These are phyloP conservation scores for Sebastes itinus DNA, from an alignment of 2,797 vertebrate species.

Conservation along the genomic window DNA sequence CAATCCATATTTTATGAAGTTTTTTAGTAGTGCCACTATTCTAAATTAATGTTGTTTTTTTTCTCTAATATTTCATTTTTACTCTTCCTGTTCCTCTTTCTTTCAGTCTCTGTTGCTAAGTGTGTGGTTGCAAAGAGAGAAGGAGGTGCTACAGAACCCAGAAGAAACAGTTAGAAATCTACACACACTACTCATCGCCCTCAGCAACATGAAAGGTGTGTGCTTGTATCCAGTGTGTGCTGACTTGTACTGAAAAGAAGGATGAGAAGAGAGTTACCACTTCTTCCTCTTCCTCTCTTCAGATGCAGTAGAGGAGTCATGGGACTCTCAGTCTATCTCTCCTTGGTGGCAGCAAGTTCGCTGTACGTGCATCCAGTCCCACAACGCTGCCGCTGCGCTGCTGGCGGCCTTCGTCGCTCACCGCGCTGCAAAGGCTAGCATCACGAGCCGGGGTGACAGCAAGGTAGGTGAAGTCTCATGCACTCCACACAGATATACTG, in stretches of 20 bases:
- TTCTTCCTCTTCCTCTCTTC: background rate
- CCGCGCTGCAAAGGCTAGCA: slow-evolving; percentile 84
- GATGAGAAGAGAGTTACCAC: background rate
- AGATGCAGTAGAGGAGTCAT: slow-evolving; percentile 92
- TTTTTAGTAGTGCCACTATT: no score
- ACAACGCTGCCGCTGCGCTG: slow-evolving; percentile 88
- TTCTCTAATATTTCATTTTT: background rate
- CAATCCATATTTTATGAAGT: background rate
- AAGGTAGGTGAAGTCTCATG: slow-evolving; percentile 74
- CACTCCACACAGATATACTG: background rate
- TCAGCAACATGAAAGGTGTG: slow-evolving; percentile 94
- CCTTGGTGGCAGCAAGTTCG: slow-evolving; percentile 99
- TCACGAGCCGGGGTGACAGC: slow-evolving; percentile 83
- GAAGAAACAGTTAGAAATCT: slow-evolving; percentile 83
- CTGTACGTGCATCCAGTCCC: slow-evolving; percentile 88
- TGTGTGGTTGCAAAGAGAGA: slow-evolving; percentile 94
- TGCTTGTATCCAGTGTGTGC: background rate
- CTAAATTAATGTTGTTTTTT: background rate
- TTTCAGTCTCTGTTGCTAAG: slow-evolving; percentile 85
- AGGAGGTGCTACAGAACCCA: slow-evolving; percentile 86
- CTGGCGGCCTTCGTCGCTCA: slow-evolving; percentile 90
- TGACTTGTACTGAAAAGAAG: background rate
- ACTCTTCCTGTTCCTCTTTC: background rate
- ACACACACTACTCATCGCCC: slow-evolving; percentile 85
- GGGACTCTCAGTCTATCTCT: slow-evolving; percentile 93